Conservation (phyloP, 2,113 vertebrate genomes). For the Muntiacus muntjak region DNA sequence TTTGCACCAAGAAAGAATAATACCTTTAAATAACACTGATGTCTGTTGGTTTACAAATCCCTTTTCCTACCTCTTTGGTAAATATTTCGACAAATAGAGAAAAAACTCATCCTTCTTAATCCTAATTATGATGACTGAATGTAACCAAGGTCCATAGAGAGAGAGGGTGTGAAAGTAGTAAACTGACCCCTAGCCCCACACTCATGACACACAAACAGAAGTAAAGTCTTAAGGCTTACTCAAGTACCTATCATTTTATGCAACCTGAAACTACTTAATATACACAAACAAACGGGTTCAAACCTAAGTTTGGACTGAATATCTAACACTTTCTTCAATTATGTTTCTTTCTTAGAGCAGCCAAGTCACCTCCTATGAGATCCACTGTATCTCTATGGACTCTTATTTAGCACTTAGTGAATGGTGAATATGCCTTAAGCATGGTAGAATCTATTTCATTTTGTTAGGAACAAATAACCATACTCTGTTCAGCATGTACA, state of each 20-base stretch:
- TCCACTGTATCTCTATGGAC: not conserved
- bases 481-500: constrained; percentile 33
- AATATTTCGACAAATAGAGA: not conserved
- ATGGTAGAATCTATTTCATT: not conserved
- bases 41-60: not conserved
- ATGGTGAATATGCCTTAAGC: not conserved
- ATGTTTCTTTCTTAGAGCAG: constrained; percentile 13
- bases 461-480: constrained; percentile 48
- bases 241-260: not conserved
- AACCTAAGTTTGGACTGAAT: not conserved
- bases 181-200: not conserved
- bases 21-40: not conserved
- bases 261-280: not conserved
- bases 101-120: not conserved
- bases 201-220: not conserved
- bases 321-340: not conserved
- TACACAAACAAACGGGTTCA: constrained; percentile 11
- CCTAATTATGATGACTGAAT: not conserved
- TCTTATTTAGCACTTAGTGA: not conserved
- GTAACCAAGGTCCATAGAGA: not conserved
- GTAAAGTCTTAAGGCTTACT: not conserved
- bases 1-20: not conserved
- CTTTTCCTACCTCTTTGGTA: not conserved
- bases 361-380: not conserved
- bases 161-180: not conserved